A percentile compares a stretch with the other conserved stretches of the same genome.
Conservation (phyloP, 2,888 invertebrate genomes). For the Volucella inanis region DNA sequence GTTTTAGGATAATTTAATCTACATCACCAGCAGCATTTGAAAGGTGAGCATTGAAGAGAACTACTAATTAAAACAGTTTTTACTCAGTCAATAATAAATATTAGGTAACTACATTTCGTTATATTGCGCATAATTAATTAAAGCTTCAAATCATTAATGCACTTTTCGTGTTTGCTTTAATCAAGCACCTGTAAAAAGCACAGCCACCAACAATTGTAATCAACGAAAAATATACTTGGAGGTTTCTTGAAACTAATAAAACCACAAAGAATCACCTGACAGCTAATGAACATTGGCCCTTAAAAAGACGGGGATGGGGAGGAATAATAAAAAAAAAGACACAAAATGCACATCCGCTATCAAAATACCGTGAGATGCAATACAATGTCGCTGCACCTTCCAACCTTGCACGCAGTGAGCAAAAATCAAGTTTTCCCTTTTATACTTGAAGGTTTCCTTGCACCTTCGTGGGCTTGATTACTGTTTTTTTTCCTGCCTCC, state of each 20-base stretch:
- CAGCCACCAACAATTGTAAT: neutral
- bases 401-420: conserved; percentile 46
- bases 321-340: conserved; percentile 1
- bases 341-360: conserved; percentile 37
- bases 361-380: conserved; percentile 34
- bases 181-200: conserved; percentile 16
- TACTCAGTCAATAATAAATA: conserved; percentile 16
- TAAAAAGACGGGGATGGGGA: neutral
- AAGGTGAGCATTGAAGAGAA: conserved; percentile 23
- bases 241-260: conserved; percentile 14
- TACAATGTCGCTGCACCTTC: conserved; percentile 53
- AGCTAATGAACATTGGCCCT: conserved; percentile 40
- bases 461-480: conserved; percentile 40
- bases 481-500: conserved; percentile 37
- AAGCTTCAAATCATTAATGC: conserved; percentile 51
- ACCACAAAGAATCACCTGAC: conserved; percentile 28
- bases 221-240: conserved; percentile 25
- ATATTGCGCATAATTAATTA: conserved; percentile 28
- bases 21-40: neutral
- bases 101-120: conserved; percentile 28
- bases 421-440: conserved; percentile 43
- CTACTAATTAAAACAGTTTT: conserved; percentile 14
- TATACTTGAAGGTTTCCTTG: neutral
- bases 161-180: conserved; percentile 50
- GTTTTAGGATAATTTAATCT: conserved; percentile 19